Base-by-base conservation (phyloP, 2,888 invertebrate genomes). In the Agrypnus murinus region DNA sequence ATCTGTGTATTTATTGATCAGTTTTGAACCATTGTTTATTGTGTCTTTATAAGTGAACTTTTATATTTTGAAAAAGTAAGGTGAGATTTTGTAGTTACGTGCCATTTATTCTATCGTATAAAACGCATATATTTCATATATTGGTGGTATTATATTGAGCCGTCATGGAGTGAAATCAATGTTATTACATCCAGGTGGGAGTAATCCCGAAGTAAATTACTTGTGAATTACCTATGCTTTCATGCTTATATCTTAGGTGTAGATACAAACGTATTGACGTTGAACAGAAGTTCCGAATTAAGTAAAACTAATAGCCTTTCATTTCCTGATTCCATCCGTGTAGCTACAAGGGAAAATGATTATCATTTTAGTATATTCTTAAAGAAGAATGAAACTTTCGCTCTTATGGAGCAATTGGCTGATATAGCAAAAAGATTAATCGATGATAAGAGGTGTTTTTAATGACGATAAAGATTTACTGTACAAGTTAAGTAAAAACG, bases 141-240 rank as follows among this genome's bases (percentile, higher is more conserved):
- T n/a, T n/a, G n/a, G n/a, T n/a, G n/a, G n/a, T n/a, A n/a, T n/a
- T n/a, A n/a, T n/a, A n/a, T n/a, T n/a, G n/a, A n/a, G n/a, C n/a
- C n/a, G n/a, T n/a, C n/a, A n/a, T n/a, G n/a, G n/a, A n/a, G n/a
- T n/a, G n/a, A n/a, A n/a, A n/a, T n/a, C n/a, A n/a, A n/a, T n/a
- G n/a, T n/a, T n/a, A n/a, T n/a, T n/a, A n/a, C n/a, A n/a, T n/a
- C n/a, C n/a, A n/a, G n/a, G n/a, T n/a, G n/a, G n/a, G n/a, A n/a
- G n/a, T n/a, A n/a, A n/a, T n/a, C n/a, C n/a, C n/a, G n/a, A n/a
- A n/a, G n/a, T n/a, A n/a, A n/a, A n/a, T 89, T 99, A 12, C 97
- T 98, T 15, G 93, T 99, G 36, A 96, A 97, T 84, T 96, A 97
- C 84, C 90, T 98, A 84, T 97, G 97, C 83, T 99, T 99, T 86